A percentile compares a stretch with the other conserved stretches of the same genome.
Evolutionary conservation across 2,797 vertebrate species (phyloP).

Genomic region (Helarctos malayanus): DNA sequence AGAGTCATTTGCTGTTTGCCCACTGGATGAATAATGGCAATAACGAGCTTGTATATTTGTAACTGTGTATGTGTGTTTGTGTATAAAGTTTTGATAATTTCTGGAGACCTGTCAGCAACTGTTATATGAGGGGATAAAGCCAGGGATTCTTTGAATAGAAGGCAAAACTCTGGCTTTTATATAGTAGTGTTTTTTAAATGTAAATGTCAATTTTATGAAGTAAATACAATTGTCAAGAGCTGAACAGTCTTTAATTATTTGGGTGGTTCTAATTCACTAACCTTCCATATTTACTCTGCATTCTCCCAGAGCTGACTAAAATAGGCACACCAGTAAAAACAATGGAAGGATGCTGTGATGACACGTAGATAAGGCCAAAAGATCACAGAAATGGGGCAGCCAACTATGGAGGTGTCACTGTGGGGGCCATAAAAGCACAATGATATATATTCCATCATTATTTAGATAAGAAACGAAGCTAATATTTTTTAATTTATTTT

Average conservation of each 20-base stretch:
- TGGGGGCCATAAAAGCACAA: background rate
- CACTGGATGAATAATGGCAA: constrained; percentile 45
- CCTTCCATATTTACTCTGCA: background rate
- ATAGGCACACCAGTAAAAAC: background rate
- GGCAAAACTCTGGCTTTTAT: constrained; percentile 14
- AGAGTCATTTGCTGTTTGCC: constrained; percentile 48
- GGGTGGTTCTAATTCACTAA: background rate
- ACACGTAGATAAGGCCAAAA: background rate
- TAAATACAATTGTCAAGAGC: constrained; percentile 37
- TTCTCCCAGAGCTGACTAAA: constrained; percentile 34
- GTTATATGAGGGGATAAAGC: background rate
- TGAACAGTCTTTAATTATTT: constrained; percentile 43
- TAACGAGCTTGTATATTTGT: constrained; percentile 70
- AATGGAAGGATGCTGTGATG: background rate
- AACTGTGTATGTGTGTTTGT: constrained; percentile 69
- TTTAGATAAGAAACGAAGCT: background rate
- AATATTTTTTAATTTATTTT: background rate
- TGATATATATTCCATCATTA: background rate
- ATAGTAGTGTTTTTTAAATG: constrained; percentile 15
- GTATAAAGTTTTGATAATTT: constrained; percentile 61
- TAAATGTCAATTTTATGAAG: constrained; percentile 52
- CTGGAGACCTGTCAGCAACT: constrained; percentile 47
- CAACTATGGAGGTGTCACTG: background rate
- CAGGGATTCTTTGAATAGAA: constrained; percentile 60
- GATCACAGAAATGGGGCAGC: background rate